Base-by-base conservation (phyloP, 2,797 vertebrate species). In the Luscinia megarhynchos region DNA sequence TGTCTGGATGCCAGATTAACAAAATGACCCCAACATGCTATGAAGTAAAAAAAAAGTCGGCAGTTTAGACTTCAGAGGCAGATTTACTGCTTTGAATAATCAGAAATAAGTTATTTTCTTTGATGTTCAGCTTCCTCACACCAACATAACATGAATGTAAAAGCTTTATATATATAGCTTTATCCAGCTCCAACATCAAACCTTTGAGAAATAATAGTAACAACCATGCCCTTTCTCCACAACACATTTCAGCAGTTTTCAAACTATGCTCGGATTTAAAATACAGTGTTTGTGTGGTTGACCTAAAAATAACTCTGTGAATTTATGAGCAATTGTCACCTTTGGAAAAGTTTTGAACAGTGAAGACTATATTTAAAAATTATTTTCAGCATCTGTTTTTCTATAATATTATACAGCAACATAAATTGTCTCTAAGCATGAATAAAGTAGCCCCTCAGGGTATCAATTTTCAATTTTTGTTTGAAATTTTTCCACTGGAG, bases 1-100 rank as follows among this genome's bases (percentile, higher is more conserved):
- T 15, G 88, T 93, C 89, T 93, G 78, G 72, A 80, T 75, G 61
- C 84, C 81, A 94, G 84, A 94, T 63, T 87, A 95, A 87, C 67
- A 69, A 59, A 90, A 86, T 85, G 75, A 90, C 61, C 75, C 68
- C 22, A 75, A 58, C 26, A 77, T 12, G 12, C 72, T 85, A 76
- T 2, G 21, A 80, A 87, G 34, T 26, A 23, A 90, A 85, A 84
- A n/a, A 73, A 66, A 69, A 54, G 34, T 13, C 45, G 58, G 61
- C 32, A 63, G 70, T 79, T 90, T 43, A 87, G 30, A 80, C 64
- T 90, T 96, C 64, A 85, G 78, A 87, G 61, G 41, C 36, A 90
- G 68, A 91, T 78, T 87, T 90, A 89, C 46, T 87, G 61, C 58
- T 92, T 68, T 85, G 73, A 90, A 94, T 89, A 83, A 87, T 89